Evolutionary conservation across 1,140 invertebrate genomes (phyloP).

Genomic region (Drosophila elegans): DNA sequence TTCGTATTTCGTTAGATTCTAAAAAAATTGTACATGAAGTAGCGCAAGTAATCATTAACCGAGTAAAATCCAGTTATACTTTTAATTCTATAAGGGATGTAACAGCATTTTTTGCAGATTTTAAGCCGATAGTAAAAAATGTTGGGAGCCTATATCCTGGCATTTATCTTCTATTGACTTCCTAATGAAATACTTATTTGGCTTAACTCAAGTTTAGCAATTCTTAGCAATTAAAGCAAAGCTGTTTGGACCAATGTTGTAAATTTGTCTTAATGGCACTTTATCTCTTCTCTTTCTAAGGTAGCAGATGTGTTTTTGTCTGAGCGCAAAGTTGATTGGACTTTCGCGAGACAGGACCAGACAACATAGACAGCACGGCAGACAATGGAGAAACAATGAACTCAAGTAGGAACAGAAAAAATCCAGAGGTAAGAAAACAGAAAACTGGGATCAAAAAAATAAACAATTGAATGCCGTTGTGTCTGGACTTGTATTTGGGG

Average conservation of each 20-base stretch:
- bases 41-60: too few relatives aligned
- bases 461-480: conserved; percentile 1
- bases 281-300: not conserved
- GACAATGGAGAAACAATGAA: conserved; percentile 38
- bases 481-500: conserved; percentile 2
- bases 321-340: conserved; percentile 29
- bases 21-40: not conserved
- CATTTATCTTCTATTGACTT: too few relatives aligned
- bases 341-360: conserved; percentile 29
- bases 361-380: conserved; percentile 11
- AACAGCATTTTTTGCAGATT: too few relatives aligned
- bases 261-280: not conserved
- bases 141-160: too few relatives aligned
- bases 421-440: conserved; percentile 9
- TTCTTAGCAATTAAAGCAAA: not conserved
- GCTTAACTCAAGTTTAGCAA: too few relatives aligned
- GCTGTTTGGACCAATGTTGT: not conserved
- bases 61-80: not conserved
- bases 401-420: conserved; percentile 10
- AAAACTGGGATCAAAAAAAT: conserved; percentile 1
- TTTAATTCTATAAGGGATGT: not conserved
- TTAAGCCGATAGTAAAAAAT: too few relatives aligned
- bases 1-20: not conserved
- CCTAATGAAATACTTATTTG: too few relatives aligned
- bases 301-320: conserved; percentile 14